phyloP scores from a whole-genome alignment of 2,888 invertebrate species.

The Tipula unca region DNA sequence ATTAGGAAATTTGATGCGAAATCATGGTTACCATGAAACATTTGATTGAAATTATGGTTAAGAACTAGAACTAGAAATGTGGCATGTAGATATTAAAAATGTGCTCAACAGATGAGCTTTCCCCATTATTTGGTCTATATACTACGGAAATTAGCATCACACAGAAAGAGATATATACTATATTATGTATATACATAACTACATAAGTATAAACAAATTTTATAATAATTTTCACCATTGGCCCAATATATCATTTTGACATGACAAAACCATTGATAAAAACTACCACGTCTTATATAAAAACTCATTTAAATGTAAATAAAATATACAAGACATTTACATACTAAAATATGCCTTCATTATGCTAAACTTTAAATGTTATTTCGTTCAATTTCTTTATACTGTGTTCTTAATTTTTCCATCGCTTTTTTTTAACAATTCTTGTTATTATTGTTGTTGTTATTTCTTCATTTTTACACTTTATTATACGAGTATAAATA shows the following conservation, averaged over 20 bases:
- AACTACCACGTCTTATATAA: not conserved
- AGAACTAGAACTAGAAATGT: too few relatives aligned
- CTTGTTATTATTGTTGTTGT: not conserved
- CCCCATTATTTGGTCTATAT: too few relatives aligned
- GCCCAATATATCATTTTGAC: not conserved
- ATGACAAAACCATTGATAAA: not conserved
- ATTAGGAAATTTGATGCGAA: too few relatives aligned
- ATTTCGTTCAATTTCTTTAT: not conserved
- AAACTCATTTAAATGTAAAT: constrained; percentile 1
- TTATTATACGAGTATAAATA: not conserved
- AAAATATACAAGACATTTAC: not conserved
- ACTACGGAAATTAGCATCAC: too few relatives aligned
- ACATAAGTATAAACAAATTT: too few relatives aligned
- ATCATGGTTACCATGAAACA: too few relatives aligned
- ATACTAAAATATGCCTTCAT: constrained; percentile 14
- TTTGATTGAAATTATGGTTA: too few relatives aligned
- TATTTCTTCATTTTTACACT: not conserved
- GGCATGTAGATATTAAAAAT: too few relatives aligned
- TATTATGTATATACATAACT: not conserved
- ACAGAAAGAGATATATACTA: not conserved
- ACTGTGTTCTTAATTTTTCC: not conserved
- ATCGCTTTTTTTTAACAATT: not conserved
- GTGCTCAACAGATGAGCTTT: too few relatives aligned
- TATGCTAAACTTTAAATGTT: not conserved
- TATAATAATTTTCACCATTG: not conserved